A percentile compares a stretch with the other conserved stretches of the same genome.
Evolutionary conservation across 1,140 invertebrate genomes (phyloP).

Genomic region (Trachymyrmex cornetzi): DNA sequence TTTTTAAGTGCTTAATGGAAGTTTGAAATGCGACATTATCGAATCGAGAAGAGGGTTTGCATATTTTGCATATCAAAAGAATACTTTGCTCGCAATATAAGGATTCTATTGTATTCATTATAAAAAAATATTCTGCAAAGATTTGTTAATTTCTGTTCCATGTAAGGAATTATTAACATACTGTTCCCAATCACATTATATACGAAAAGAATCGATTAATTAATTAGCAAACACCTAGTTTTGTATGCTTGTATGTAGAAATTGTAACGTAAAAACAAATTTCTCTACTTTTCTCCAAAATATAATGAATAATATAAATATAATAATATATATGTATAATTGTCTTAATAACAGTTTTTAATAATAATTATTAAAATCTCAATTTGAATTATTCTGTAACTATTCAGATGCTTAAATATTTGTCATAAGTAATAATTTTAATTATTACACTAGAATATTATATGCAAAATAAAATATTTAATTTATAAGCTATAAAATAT

Average conservation of each 20-base stretch:
- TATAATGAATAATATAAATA: not conserved
- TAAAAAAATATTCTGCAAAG: constrained; percentile 27
- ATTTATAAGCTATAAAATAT: not conserved
- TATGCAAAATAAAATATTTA: not conserved
- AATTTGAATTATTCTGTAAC: not conserved
- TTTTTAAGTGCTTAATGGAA: constrained; percentile 83
- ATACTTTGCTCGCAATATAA: constrained; percentile 60
- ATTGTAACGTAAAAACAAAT: not conserved
- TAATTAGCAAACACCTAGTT: not conserved
- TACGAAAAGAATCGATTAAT: not conserved
- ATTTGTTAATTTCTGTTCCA: constrained; percentile 28
- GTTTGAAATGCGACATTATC: constrained; percentile 82
- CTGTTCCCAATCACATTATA: not conserved
- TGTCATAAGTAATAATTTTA: not conserved
- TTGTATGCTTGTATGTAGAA: not conserved
- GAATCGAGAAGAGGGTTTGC: constrained; percentile 65
- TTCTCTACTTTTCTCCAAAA: not conserved
- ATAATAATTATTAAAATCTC: not conserved
- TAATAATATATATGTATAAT: not conserved
- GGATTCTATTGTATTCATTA: constrained; percentile 42
- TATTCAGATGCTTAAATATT: not conserved
- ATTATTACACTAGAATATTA: constrained; percentile 12
- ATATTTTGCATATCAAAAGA: constrained; percentile 83
- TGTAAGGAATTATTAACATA: constrained; percentile 44
- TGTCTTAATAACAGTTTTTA: not conserved